Evolutionary conservation across 2,797 vertebrate species (phyloP).

Genomic region (Enteromius trimaculatus): DNA sequence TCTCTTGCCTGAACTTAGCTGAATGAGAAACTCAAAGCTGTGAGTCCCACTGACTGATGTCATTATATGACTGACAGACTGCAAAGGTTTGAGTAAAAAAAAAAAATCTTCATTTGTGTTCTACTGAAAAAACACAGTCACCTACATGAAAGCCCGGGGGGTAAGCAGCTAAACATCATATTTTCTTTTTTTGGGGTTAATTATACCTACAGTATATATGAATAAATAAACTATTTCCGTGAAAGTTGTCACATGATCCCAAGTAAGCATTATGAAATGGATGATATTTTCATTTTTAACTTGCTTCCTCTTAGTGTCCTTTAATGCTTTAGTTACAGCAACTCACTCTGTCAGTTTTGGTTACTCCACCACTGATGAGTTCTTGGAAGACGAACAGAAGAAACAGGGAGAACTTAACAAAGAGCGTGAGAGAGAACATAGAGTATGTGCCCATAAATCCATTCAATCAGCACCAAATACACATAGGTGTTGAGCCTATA

Average conservation of each 20-base stretch:
- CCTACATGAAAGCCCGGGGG: no score
- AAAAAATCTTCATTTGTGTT: no score
- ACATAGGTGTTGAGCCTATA: conserved; percentile 30
- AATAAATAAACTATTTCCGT: neutral
- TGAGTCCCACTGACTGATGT: no score
- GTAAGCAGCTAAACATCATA: no score
- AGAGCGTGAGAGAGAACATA: conserved; percentile 18
- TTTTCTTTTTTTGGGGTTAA: no score
- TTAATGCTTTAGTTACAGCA: conserved; percentile 73
- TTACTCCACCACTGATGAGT: conserved; percentile 67
- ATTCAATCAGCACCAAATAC: conserved; percentile 28
- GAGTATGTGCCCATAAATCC: conserved; percentile 54
- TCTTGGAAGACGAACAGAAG: conserved; percentile 52
- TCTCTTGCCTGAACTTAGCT: no score
- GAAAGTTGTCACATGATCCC: neutral
- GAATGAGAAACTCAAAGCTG: no score
- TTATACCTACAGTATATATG: no score
- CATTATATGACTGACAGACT: no score
- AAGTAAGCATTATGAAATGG: neutral
- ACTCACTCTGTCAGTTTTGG: conserved; percentile 72
- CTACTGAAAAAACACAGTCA: no score
- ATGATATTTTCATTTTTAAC: neutral
- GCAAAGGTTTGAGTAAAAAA: no score
- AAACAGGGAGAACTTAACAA: conserved; percentile 47
- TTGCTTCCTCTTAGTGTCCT: conserved; percentile 55